Conservation (phyloP, 2,888 invertebrate genomes). For the Homarus gammarus region DNA sequence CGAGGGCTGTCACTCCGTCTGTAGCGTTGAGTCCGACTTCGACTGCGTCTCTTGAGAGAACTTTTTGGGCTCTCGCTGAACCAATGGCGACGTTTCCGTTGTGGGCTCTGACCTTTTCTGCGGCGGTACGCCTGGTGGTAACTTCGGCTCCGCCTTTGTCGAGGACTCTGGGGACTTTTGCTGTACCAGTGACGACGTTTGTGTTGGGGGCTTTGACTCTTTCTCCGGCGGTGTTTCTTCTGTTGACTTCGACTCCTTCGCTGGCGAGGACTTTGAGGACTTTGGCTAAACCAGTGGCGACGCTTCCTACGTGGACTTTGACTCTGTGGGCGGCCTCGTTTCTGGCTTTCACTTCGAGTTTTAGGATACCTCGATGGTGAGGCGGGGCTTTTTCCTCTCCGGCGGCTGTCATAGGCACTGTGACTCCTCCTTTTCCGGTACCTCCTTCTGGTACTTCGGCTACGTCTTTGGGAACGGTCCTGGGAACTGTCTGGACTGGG, state of each 20-base stretch:
- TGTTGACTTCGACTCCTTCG: constrained; percentile 28
- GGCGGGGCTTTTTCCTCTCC: not conserved
- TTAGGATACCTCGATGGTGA: not conserved
- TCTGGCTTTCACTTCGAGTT: not conserved
- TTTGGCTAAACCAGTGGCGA: constrained; percentile 27
- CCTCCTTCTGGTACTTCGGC: not conserved
- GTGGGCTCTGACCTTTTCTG: constrained; percentile 5
- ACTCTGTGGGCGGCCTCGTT: not conserved
- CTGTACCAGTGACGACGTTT: not conserved
- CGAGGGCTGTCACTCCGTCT: not conserved
- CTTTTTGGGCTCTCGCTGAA: constrained; percentile 23
- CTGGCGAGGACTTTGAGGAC: constrained; percentile 26
- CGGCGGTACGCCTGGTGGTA: not conserved
- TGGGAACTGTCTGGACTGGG: not conserved
- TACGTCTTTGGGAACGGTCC: constrained; percentile 3
- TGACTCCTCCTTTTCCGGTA: not conserved
- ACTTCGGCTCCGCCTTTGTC: not conserved
- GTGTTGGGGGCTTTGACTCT: not conserved
- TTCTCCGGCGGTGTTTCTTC: not conserved
- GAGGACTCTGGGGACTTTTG: not conserved
- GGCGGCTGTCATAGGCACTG: not conserved
- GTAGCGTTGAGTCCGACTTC: not conserved
- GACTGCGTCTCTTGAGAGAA: constrained; percentile 8
- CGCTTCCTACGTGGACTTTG: constrained; percentile 14
- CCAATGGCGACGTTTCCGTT: not conserved